phyloP scores from a whole-genome alignment of 2,113 vertebrate species.

The Lamprologus ornatipinnis region DNA sequence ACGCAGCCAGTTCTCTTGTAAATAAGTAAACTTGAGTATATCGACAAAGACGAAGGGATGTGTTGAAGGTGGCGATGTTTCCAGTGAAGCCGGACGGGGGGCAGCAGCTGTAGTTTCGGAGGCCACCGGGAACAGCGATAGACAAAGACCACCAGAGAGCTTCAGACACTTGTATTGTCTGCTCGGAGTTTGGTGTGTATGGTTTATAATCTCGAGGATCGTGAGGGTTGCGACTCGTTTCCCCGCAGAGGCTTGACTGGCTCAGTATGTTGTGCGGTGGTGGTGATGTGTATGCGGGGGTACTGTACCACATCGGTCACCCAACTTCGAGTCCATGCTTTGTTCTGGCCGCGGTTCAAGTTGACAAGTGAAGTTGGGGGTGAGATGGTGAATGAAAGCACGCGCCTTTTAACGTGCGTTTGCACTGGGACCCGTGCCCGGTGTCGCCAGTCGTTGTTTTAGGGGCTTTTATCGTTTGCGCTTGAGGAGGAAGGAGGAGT shows the following conservation, averaged over 20 bases:
- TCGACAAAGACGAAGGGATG: background rate
- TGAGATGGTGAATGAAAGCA: background rate
- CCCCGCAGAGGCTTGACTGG: background rate
- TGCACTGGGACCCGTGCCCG: background rate
- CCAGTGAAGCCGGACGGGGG: background rate
- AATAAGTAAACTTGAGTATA: background rate
- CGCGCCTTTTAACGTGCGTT: background rate
- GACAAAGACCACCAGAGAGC: constrained; percentile 59
- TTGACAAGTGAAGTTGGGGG: background rate
- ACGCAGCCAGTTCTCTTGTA: background rate
- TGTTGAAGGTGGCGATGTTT: background rate
- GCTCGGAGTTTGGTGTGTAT: background rate
- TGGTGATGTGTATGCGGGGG: background rate
- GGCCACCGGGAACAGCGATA: background rate
- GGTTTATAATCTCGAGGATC: background rate
- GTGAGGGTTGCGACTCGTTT: no score
- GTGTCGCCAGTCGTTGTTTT: background rate
- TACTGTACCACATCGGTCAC: background rate
- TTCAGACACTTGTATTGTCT: constrained; percentile 42
- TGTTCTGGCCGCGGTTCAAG: background rate
- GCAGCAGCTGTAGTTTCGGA: constrained; percentile 19
- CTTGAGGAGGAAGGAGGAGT: background rate
- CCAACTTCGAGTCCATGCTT: background rate
- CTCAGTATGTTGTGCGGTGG: background rate
- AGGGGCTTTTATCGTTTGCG: background rate